Evolutionary conservation across 2,888 invertebrate genomes (phyloP), one percentile per base, ranked within the genome.

Genomic region (Cataglyphis albicans): DNA sequence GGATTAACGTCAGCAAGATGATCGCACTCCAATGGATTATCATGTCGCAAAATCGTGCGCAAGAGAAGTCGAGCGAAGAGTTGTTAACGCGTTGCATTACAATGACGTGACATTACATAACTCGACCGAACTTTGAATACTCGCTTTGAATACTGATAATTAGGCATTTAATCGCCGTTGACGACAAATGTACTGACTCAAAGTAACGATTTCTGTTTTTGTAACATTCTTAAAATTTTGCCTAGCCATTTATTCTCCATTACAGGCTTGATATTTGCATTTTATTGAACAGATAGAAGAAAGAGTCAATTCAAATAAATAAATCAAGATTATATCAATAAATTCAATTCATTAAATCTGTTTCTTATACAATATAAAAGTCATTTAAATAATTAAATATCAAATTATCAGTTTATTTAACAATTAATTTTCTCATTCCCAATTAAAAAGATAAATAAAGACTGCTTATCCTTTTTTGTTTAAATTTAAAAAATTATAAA

Each of bases 61-160:
- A 38, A 21, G 57, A 32, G n/a, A 3, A 35, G 21, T 18, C 44
- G 44, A 29, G 84, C 61, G 48, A 65, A 65, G 65, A 64, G 21
- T 55, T 41, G 75, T 75, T 80, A 85, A 84, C 68, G 83, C 74
- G 73, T 84, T 76, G 76, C 73, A 74, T 80, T 88, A 82, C 76
- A 64, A 67, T 35, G 35, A 25, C 41, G 67, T 29, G 59, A 48
- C 74, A 61, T 83, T 88, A 76, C 67, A 70, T 82, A 87, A 88
- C 81, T 72, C 86, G n/a, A 70, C 72, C 75, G 83, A 88, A 86
- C 82, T 85, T n/a, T n/a, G n/a, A n/a, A n/a, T n/a, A n/a, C n/a
- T n/a, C 83, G 70, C 67, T 32, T 81, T 78, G 78, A 57, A 70
- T 75, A 64, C 29, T 65, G 65, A 88, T 86, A 87, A 87, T 86